Conservation (phyloP, 2,888 invertebrate genomes). For the Sphecodes monilicornis region DNA sequence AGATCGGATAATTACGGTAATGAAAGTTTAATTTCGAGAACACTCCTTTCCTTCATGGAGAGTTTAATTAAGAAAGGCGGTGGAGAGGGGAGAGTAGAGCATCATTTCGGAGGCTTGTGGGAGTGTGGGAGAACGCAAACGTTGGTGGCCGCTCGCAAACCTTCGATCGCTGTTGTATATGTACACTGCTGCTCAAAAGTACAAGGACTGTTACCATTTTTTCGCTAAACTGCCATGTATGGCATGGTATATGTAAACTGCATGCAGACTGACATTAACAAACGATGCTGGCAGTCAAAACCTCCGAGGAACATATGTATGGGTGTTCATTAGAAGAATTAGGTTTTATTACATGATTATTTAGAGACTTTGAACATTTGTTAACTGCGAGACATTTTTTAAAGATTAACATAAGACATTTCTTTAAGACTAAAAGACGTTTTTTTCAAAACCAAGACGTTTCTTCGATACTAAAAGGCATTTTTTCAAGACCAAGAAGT, state of each 20-base stretch:
- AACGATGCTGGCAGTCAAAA: not conserved
- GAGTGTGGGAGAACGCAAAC: slow-evolving; percentile 1
- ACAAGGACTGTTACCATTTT: not conserved
- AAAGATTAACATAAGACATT: too few relatives aligned
- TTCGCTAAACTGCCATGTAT: not conserved
- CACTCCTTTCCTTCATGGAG: slow-evolving; percentile 17
- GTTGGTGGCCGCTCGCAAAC: slow-evolving; percentile 15
- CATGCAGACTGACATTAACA: not conserved
- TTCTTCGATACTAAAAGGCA: too few relatives aligned
- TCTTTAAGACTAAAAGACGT: too few relatives aligned
- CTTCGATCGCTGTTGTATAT: slow-evolving; percentile 33
- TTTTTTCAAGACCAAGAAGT: too few relatives aligned
- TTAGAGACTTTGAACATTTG: not conserved
- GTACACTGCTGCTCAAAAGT: slow-evolving; percentile 17
- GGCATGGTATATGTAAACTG: too few relatives aligned
- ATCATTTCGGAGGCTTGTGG: not conserved
- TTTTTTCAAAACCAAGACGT: too few relatives aligned
- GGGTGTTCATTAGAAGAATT: not conserved
- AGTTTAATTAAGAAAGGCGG: slow-evolving; percentile 21
- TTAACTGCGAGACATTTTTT: too few relatives aligned
- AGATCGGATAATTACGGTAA: slow-evolving; percentile 13
- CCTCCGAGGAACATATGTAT: not conserved
- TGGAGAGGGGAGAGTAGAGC: not conserved
- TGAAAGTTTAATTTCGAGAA: slow-evolving; percentile 10
- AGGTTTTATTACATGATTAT: not conserved